Conservation (phyloP, 2,797 vertebrate species). For the Lerista edwardsae region DNA sequence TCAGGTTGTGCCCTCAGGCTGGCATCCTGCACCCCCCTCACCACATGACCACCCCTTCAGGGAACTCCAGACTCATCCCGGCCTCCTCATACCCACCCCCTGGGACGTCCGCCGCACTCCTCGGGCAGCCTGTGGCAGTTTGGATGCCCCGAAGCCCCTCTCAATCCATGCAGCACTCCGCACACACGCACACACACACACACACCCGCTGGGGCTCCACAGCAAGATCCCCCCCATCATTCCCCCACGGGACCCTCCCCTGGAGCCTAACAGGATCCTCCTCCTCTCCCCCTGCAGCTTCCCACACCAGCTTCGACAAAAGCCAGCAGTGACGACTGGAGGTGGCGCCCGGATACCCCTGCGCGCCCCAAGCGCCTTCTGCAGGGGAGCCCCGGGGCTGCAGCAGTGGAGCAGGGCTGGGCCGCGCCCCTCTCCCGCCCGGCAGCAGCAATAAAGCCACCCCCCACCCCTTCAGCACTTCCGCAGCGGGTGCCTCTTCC, state of each 20-base stretch:
- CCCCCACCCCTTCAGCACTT: not conserved
- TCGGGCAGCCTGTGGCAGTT: too few species aligned
- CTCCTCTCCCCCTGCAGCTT: not conserved
- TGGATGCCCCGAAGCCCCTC: too few species aligned
- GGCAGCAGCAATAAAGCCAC: not conserved
- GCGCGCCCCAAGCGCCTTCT: not conserved
- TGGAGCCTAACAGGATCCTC: not conserved
- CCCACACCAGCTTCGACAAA: not conserved
- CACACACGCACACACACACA: too few species aligned
- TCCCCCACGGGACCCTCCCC: not conserved
- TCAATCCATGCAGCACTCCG: too few species aligned
- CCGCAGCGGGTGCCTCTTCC: not conserved
- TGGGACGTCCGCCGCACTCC: too few species aligned
- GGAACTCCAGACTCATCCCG: not conserved
- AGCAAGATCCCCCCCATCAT: too few species aligned
- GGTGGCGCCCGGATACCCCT: not conserved
- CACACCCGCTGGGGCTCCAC: too few species aligned
- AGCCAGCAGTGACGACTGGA: not conserved
- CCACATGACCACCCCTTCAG: not conserved
- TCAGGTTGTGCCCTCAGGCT: too few species aligned
- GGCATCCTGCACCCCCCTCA: not conserved
- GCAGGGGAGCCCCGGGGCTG: too few species aligned
- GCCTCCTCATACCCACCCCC: too few species aligned
- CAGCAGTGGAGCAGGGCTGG: not conserved
- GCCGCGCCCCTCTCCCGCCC: too few species aligned